These are phyloP conservation scores for Poecilia gillii DNA, from an alignment of 2,797 vertebrate genomes.

Conservation along the genomic window DNA sequence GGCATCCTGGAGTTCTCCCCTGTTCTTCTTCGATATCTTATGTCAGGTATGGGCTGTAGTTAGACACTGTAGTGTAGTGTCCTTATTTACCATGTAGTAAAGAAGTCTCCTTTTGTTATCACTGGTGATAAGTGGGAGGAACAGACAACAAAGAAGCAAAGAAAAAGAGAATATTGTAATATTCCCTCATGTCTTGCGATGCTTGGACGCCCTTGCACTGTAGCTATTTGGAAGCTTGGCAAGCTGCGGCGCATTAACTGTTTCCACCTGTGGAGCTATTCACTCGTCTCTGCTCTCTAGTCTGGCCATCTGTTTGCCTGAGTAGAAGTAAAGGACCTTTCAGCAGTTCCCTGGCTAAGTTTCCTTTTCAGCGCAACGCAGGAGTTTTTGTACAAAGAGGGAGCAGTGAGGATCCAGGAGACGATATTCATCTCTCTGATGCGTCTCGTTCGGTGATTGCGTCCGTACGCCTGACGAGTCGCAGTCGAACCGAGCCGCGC, in stretches of 20 bases:
- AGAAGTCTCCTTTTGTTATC: constrained; percentile 43
- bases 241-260: constrained; percentile 47
- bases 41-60: constrained; percentile 76
- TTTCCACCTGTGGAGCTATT: constrained; percentile 63
- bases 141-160: constrained; percentile 54
- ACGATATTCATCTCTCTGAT: constrained; percentile 67
- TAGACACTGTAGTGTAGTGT: constrained; percentile 37
- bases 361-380: constrained; percentile 56
- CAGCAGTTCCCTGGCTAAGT: constrained; percentile 41
- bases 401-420: constrained; percentile 66
- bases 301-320: constrained; percentile 66
- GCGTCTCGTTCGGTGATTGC: constrained; percentile 64
- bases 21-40: constrained; percentile 78
- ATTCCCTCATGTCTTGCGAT: constrained; percentile 16
- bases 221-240: constrained; percentile 44
- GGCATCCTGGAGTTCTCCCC: constrained; percentile 79
- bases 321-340: constrained; percentile 56
- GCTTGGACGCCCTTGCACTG: constrained; percentile 27
- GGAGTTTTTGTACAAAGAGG: constrained; percentile 56
- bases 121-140: constrained; percentile 59
- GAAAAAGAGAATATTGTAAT: constrained; percentile 57
- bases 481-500: constrained; percentile 72
- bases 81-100: constrained; percentile 37
- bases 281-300: constrained; percentile 42
- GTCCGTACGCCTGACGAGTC: constrained; percentile 72